phyloP scores from a whole-genome alignment of 2,797 vertebrate species.

The Diplodus puntazzo region DNA sequence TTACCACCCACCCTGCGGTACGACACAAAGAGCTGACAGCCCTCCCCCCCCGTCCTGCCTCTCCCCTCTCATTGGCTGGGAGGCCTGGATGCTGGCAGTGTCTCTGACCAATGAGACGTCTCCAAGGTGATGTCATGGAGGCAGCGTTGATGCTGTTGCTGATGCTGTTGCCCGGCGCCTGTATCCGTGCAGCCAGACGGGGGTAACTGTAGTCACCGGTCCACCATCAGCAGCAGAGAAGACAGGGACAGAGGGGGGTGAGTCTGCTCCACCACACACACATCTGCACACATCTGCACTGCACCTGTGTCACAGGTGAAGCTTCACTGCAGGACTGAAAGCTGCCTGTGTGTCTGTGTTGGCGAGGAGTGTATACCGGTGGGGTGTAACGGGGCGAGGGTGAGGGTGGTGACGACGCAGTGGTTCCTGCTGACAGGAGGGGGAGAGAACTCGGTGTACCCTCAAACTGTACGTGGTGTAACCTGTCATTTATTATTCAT shows the following conservation, averaged over 20 bases:
- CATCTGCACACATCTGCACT: slow-evolving; percentile 13
- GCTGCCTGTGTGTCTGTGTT: neutral
- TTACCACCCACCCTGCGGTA: slow-evolving; percentile 75
- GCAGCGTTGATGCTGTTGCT: slow-evolving; percentile 80
- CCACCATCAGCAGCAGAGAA: slow-evolving; percentile 62
- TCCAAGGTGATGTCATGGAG: slow-evolving; percentile 82
- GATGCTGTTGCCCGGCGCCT: slow-evolving; percentile 83
- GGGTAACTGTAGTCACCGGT: slow-evolving; percentile 62
- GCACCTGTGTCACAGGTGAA: neutral
- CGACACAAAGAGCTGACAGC: slow-evolving; percentile 68
- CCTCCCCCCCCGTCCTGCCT: slow-evolving; percentile 61
- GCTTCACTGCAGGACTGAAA: neutral
- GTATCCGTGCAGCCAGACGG: slow-evolving; percentile 76
- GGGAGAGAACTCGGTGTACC: slow-evolving; percentile 52
- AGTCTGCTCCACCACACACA: slow-evolving; percentile 47
- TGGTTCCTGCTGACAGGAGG: slow-evolving; percentile 36
- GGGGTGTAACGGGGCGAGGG: slow-evolving; percentile 46
- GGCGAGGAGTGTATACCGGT: neutral
- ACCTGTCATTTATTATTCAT: slow-evolving; percentile 73
- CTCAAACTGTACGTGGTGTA: slow-evolving; percentile 17
- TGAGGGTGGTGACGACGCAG: slow-evolving; percentile 55
- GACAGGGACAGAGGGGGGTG: slow-evolving; percentile 64
- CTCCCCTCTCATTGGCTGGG: slow-evolving; percentile 65
- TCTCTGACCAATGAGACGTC: slow-evolving; percentile 69
- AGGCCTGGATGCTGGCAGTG: slow-evolving; percentile 72